Conservation (phyloP, 35 echinoderm and acorn worm species). For the Heliocidaris tuberculata region DNA sequence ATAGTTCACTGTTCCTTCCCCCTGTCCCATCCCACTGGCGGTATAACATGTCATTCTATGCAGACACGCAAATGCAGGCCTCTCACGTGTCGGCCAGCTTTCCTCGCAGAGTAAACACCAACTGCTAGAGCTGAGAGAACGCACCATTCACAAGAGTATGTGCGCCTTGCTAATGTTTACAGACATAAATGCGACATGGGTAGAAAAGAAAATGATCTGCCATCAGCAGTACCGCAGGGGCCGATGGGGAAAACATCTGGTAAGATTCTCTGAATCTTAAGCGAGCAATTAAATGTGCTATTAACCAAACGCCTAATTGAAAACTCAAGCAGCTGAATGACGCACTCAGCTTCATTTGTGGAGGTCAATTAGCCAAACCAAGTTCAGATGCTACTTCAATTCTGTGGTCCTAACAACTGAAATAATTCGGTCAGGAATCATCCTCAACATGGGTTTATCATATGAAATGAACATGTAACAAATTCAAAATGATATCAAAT, state of each 20-base stretch:
- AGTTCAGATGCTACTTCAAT: not conserved
- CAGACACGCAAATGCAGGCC: not conserved
- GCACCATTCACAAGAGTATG: not conserved
- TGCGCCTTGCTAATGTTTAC: not conserved
- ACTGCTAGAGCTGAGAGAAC: not conserved
- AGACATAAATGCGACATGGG: conserved; percentile 22
- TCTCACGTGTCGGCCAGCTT: not conserved
- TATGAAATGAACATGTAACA: not conserved
- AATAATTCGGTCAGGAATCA: not conserved
- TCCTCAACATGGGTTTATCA: not conserved
- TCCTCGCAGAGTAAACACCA: not conserved
- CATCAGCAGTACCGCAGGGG: not conserved
- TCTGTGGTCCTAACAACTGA: not conserved
- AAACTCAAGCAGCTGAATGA: conserved; percentile 12
- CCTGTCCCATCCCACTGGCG: conserved; percentile 1
- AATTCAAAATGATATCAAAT: not conserved
- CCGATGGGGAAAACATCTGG: conserved; percentile 29
- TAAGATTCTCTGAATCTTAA: conserved; percentile 23
- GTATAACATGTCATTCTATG: not conserved
- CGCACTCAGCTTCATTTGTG: not conserved
- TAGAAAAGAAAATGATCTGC: conserved; percentile 2
- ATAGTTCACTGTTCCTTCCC: conserved; percentile 37
- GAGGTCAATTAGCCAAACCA: not conserved
- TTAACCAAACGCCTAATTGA: conserved; percentile 5
- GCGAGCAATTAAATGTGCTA: conserved; percentile 30